phyloP scores from a whole-genome alignment of 2,797 vertebrate species.

The Fundulus diaphanus region DNA sequence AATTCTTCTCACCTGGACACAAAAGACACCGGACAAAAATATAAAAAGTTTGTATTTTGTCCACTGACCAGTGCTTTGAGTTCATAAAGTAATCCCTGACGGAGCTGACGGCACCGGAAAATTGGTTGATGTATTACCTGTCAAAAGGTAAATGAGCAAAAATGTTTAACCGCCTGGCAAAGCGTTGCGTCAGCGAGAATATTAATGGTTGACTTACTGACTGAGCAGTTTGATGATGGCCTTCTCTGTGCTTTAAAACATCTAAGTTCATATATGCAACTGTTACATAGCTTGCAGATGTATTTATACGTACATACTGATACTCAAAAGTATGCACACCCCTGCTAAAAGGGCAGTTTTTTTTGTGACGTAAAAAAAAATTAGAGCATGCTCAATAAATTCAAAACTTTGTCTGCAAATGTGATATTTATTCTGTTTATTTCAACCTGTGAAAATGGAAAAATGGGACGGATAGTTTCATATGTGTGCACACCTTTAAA shows the following conservation, averaged over 20 bases:
- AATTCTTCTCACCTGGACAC: conserved; percentile 44
- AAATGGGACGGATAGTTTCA: background rate
- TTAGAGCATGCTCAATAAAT: background rate
- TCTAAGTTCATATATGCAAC: background rate
- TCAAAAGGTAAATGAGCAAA: conserved; percentile 49
- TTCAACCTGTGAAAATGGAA: background rate
- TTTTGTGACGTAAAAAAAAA: background rate
- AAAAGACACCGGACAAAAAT: conserved; percentile 33
- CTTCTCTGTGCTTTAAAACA: background rate
- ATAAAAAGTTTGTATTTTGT: conserved; percentile 36
- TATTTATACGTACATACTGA: background rate
- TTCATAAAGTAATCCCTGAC: conserved; percentile 13
- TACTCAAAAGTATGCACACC: background rate
- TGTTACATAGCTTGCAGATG: background rate
- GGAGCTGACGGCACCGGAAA: conserved; percentile 30
- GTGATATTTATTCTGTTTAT: background rate
- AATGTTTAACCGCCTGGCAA: conserved; percentile 33
- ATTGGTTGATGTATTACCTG: conserved; percentile 54
- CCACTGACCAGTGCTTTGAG: conserved; percentile 12
- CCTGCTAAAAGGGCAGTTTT: background rate
- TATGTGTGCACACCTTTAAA: background rate
- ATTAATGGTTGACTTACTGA: conserved; percentile 18
- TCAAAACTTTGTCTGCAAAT: background rate
- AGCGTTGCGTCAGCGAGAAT: conserved; percentile 52
- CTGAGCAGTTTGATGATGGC: background rate